Evolutionary conservation across 1,140 invertebrate genomes (phyloP), one percentile per base, ranked within the genome.

Genomic region (Meteorus sp.): DNA sequence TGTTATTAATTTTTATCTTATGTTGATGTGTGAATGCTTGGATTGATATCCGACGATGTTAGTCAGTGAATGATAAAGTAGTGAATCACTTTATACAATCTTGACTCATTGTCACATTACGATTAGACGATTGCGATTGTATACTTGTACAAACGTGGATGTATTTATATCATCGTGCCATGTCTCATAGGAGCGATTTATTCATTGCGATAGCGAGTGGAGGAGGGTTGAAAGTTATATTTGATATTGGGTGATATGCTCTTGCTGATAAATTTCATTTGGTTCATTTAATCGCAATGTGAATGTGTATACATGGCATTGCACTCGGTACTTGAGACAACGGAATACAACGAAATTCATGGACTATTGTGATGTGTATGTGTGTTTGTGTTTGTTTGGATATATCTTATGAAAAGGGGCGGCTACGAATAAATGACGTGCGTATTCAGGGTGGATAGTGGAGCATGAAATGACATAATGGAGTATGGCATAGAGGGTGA

Each of bases 391-490:
- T n/a, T n/a, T n/a, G n/a, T n/a, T n/a, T n/a, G 35, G 13, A 39
- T n/a, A 39, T 39, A 39, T 39, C 11, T n/a, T n/a, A 11, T 13
- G 5, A 48, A 15, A 50, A 41, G 29, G 15, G 20, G 39, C 35
- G 31, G 8, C 33, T 22, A n/a, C 20, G 51, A 59, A 59, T 62
- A 55, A 59, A 62, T 59, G 52, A 59, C 52, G 39, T 56, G 52
- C 23, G 52, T 63, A 53, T 59, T 56, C 61, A 60, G 61, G 57
- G 47, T 57, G 57, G 37, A 60, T 47, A 27, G 23, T 56, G 39
- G 22, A 63, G 57, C 61, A 51, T 63, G 57, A 60, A 63, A 63
- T 53, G 57, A 63, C 59, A 63, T 63, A 60, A 63, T 63, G 55
- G 56, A 19, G 52, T 59, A 39, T 35, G 15, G 19, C n/a, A 27